Evolutionary conservation across 2,797 vertebrate genomes (phyloP), one percentile per base, ranked within the genome.

Genomic region (Numenius phaeopus): DNA sequence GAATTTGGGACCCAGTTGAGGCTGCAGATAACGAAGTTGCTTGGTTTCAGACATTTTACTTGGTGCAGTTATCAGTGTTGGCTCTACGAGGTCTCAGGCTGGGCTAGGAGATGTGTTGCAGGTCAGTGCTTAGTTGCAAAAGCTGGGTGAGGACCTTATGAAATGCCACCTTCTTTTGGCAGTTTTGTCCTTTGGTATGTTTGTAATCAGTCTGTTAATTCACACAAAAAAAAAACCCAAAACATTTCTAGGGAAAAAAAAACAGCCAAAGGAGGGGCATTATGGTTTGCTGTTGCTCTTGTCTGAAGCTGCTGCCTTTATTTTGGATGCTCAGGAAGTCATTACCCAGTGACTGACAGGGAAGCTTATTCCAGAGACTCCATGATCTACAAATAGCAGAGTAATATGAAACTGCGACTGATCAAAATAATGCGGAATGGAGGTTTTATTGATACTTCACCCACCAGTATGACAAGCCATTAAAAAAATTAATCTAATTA

Each of bases 101-200:
- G 64, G 62, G 34, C 55, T 62, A 13, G 37, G 50, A 52, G 52
- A 20, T 46, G 47, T 14, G 34, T 11, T 76, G 49, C 72, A 71
- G 79, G 80, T 71, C 92, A 42, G 32, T 9, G 55, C 46, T 61
- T 29, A 12, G 76, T 14, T 75, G n/a, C 37, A 29, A 34, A 71
- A 58, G 62, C 42, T 46, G 9, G 16, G 14, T 26, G 49, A 70
- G 58, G 12, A 66, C 32, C 27, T 55, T 52, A 14, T 18, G 39
- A 18, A 80, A 13, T 1, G 4, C 15, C 3, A 0, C 1, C 42
- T 79, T 65, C 14, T 42, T 2, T 6, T 70, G 50, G 24, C 30
- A 13, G 19, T 72, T 61, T 42, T 57, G 54, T 44, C 42, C 46
- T 23, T 66, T 26, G 15, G 21, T 61, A 5, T 1, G 0, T 77